Evolutionary conservation across 2,888 invertebrate species (phyloP), one percentile per base, ranked within the genome.

Genomic region (Phrixothrix hirtus): DNA sequence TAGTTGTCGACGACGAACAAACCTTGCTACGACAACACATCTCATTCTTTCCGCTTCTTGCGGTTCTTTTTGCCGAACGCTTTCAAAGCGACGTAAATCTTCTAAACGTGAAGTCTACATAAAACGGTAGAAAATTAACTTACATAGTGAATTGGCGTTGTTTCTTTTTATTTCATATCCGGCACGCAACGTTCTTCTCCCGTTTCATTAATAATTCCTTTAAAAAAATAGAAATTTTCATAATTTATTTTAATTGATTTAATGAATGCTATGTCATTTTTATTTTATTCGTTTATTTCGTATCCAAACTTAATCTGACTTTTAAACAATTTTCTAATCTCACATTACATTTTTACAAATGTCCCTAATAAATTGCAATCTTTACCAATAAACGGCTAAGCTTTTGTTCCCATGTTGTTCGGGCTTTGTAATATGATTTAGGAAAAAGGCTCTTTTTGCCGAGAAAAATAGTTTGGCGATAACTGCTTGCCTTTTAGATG

Each of bases 121-220:
- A 47, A 47, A 39, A 47, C 47, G 46, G 31, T 34, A 41, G 17
- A 32, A 49, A 49, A 49, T 49, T 49, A 49, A 35, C 41, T 49
- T 49, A 41, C 36, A 31, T 34, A 37, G 14, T 29, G 14, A 42
- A 37, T 37, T 37, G 27, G 36, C 30, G 35, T 36, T 32, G 21
- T 31, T 15, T 41, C 14, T 30, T 36, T 49, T 30, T 36, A 14
- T 37, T 30, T 31, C 21, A 16, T 25, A 26, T 41, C 14, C 13
- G 27, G 15, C 42, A 42, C 30, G 50, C 25, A 34, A 49, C n/a
- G 29, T 2, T 38, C 12, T 10, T 21, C 26, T 38, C 25, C n/a
- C 25, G n/a, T 25, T 38, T 26, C 14, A 10, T 21, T 21, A 21
- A 5, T 21, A 21, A 21, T 21, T 21, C 7, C 7, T 21, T 21